These are phyloP conservation scores for Daubentonia madagascariensis DNA, from an alignment of 2,113 vertebrate species.

Conservation along the genomic window DNA sequence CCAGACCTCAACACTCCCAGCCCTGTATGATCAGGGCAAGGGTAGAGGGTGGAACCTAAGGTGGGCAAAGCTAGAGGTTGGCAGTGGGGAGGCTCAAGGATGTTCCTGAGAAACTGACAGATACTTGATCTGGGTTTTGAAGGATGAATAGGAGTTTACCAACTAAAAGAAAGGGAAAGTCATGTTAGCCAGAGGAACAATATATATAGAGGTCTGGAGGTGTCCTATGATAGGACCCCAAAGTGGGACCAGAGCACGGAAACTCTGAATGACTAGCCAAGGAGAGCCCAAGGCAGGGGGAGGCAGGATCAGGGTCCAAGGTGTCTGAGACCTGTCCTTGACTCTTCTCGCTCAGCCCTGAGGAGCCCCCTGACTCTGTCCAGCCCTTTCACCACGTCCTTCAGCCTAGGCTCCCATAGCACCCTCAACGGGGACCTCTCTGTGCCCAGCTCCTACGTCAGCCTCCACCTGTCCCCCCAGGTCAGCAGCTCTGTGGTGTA, in stretches of 20 bases:
- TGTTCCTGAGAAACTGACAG: background rate
- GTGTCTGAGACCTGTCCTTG: background rate
- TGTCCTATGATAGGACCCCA: accelerated
- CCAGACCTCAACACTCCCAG: background rate
- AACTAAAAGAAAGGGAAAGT: background rate
- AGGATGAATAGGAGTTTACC: background rate
- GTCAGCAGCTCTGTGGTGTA: slow-evolving; percentile 88
- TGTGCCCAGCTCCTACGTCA: slow-evolving; percentile 87
- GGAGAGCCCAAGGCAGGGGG: background rate
- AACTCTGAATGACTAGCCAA: background rate
- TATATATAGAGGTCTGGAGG: background rate
- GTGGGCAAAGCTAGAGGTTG: background rate
- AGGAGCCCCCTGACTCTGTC: slow-evolving; percentile 89
- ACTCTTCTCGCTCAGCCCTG: slow-evolving; percentile 83
- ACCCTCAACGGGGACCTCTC: slow-evolving; percentile 89
- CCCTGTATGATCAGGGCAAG: background rate
- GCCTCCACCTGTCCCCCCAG: slow-evolving; percentile 91
- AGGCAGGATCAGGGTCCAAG: background rate
- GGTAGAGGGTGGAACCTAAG: background rate
- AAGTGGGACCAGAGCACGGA: accelerated
- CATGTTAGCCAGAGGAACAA: background rate
- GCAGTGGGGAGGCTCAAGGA: background rate
- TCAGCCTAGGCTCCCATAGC: slow-evolving; percentile 88
- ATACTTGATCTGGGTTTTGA: background rate
- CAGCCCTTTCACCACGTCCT: slow-evolving; percentile 88